These are phyloP conservation scores for Psittacula echo DNA, from an alignment of 2,797 vertebrate species.

Conservation along the genomic window DNA sequence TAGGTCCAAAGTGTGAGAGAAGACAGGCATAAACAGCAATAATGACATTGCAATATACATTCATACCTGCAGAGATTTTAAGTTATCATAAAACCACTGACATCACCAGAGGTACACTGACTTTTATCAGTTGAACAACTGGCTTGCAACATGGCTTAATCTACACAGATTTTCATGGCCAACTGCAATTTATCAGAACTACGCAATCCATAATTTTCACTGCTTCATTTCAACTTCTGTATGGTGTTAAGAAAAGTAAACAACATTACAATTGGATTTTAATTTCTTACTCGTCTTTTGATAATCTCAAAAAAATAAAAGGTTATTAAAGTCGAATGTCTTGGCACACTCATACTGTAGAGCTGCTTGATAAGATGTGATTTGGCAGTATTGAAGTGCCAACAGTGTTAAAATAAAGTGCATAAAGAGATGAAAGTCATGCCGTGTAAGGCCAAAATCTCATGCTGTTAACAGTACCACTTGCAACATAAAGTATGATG, in stretches of 20 bases:
- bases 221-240: not conserved
- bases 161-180: not conserved
- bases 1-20: not conserved
- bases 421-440: not conserved
- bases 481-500: not conserved
- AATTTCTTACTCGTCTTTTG: not conserved
- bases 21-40: not conserved
- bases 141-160: not conserved
- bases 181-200: not conserved
- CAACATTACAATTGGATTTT: not conserved
- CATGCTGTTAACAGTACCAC: not conserved
- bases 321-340: not conserved
- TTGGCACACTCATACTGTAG: not conserved
- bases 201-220: not conserved
- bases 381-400: not conserved
- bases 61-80: not conserved
- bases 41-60: not conserved
- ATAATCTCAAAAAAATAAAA: not conserved
- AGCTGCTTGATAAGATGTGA: not conserved
- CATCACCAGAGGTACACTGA: not conserved
- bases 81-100: not conserved
- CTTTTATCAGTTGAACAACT: not conserved
- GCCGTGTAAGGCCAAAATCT: not conserved
- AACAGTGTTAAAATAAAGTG: not conserved
- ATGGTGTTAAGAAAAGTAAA: not conserved